phyloP scores from a whole-genome alignment of 2,113 vertebrate genomes.

The Zosterops lateralis region DNA sequence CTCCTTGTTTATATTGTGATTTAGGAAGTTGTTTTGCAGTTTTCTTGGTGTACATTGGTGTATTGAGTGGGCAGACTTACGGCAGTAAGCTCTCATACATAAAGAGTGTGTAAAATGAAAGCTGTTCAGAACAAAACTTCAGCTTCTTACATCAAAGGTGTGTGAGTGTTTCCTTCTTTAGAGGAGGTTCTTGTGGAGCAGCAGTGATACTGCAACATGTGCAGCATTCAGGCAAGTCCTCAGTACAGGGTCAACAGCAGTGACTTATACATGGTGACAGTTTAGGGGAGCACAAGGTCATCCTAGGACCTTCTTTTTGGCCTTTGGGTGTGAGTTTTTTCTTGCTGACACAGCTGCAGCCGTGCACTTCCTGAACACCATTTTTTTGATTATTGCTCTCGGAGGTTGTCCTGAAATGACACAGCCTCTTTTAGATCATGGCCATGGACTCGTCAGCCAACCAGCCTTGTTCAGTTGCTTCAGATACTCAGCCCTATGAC shows the following conservation, averaged over 20 bases:
- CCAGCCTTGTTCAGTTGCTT: neutral
- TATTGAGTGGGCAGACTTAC: neutral
- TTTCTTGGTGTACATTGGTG: neutral
- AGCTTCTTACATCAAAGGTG: neutral
- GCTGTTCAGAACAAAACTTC: neutral
- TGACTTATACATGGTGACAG: neutral
- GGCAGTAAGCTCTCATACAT: neutral
- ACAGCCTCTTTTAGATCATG: neutral
- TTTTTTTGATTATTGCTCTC: neutral
- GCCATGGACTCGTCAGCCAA: neutral
- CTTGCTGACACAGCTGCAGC: neutral
- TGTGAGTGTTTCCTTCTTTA: neutral
- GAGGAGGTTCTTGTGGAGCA: neutral
- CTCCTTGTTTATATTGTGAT: neutral
- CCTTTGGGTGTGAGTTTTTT: neutral
- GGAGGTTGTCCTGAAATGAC: neutral
- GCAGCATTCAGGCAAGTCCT: rapidly evolving
- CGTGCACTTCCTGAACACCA: neutral
- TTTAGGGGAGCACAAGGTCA: neutral
- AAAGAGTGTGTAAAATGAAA: neutral
- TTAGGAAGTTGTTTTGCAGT: neutral
- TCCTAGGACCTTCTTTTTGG: neutral
- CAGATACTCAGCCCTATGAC: neutral
- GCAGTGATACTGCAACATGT: rapidly evolving
- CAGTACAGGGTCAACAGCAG: neutral